These are phyloP conservation scores for Coregonus sp. DNA, from an alignment of 2,797 vertebrate species.

Conservation along the genomic window DNA sequence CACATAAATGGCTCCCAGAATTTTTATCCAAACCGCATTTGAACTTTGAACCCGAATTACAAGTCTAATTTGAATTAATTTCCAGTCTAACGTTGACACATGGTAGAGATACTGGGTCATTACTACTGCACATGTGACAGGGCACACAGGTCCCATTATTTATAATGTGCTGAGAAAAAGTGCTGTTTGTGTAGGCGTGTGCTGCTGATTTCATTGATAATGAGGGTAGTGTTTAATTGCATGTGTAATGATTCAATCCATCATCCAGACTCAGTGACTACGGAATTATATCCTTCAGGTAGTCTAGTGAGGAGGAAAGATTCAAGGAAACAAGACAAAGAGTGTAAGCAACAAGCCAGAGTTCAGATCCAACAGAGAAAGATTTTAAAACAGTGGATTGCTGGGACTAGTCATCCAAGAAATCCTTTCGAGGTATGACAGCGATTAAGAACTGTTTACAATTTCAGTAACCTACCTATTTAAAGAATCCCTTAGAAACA, in stretches of 20 bases:
- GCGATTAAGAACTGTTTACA: too few species aligned
- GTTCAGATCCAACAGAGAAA: too few species aligned
- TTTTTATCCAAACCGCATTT: not conserved
- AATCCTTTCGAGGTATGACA: too few species aligned
- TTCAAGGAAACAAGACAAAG: too few species aligned
- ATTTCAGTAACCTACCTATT: too few species aligned
- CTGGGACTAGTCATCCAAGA: too few species aligned
- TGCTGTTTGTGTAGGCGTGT: not conserved
- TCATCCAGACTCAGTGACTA: not conserved
- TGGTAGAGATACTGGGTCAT: not conserved
- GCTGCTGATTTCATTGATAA: not conserved
- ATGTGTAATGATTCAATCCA: not conserved
- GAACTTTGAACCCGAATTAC: not conserved
- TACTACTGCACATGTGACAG: not conserved
- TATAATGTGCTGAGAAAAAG: not conserved
- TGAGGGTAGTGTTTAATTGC: not conserved
- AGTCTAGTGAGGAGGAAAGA: too few species aligned
- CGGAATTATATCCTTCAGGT: too few species aligned
- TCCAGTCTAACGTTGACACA: not conserved
- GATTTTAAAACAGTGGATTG: too few species aligned
- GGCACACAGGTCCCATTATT: not conserved
- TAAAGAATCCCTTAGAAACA: too few species aligned
- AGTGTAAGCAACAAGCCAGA: too few species aligned
- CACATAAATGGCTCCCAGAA: not conserved
- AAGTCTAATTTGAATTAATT: conserved; percentile 1